A percentile compares a stretch with the other conserved stretches of the same genome.
These are phyloP conservation scores for Myiozetetes cayanensis DNA, from an alignment of 2,113 vertebrate genomes.

Conservation along the genomic window DNA sequence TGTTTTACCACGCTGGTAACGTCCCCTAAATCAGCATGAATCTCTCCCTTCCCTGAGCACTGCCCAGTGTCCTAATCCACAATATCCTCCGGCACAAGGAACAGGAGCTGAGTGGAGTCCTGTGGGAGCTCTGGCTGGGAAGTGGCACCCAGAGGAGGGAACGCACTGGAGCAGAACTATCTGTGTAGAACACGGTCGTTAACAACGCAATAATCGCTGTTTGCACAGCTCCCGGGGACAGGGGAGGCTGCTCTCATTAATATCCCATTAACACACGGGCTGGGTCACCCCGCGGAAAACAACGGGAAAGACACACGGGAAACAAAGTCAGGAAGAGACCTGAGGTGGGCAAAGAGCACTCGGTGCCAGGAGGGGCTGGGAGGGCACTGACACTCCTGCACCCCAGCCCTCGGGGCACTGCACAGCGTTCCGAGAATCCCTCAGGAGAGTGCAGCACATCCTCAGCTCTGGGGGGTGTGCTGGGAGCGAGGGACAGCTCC, in stretches of 20 bases:
- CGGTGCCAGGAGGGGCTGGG: rapidly evolving
- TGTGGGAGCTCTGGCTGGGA: background rate
- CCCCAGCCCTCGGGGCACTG: rapidly evolving
- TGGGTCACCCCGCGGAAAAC: background rate
- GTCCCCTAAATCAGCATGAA: background rate
- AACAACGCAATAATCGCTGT: background rate
- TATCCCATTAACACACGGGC: background rate
- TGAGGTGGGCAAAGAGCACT: rapidly evolving
- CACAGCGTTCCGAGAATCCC: background rate
- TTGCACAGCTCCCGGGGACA: background rate
- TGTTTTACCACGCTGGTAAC: rapidly evolving
- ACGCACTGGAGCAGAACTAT: background rate
- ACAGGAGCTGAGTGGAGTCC: background rate
- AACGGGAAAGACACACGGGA: rapidly evolving
- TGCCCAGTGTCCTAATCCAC: rapidly evolving
- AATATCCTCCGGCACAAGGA: background rate
- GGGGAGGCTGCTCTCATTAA: background rate
- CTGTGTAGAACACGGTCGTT: background rate
- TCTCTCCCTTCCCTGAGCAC: background rate
- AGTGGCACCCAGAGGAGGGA: background rate
- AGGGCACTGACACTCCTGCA: rapidly evolving
- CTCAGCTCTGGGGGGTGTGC: too few species aligned
- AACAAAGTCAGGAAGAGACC: rapidly evolving
- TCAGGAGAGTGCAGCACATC: rapidly evolving
- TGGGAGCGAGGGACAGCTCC: background rate